Conservation (phyloP, 2,797 vertebrate genomes). For the Crenichthys baileyi region DNA sequence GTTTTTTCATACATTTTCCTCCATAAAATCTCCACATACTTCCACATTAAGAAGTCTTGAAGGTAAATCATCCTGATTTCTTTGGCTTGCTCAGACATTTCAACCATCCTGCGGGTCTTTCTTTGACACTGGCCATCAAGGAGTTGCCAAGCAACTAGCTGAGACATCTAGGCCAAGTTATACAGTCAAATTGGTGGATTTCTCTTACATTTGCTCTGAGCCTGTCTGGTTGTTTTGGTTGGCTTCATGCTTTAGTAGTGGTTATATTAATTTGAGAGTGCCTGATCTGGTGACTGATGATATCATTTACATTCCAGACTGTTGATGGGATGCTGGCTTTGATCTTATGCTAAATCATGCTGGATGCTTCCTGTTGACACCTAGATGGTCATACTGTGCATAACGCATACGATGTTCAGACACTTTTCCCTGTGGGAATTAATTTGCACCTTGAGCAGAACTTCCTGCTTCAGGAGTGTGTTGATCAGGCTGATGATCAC, state of each 20-base stretch:
- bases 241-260: not conserved
- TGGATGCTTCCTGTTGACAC: not conserved
- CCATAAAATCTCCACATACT: not conserved
- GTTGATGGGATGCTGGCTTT: not conserved
- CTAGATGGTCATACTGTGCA: not conserved
- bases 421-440: not conserved
- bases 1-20: not conserved
- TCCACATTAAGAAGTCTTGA: too few relatives aligned
- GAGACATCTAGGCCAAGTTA: not conserved
- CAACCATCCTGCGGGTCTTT: not conserved
- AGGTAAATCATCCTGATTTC: not conserved
- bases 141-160: slow-evolving; percentile 10
- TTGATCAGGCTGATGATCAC: not conserved
- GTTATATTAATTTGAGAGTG: not conserved
- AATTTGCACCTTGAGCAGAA: not conserved
- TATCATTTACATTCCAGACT: not conserved
- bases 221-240: not conserved
- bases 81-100: not conserved
- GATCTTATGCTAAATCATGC: not conserved
- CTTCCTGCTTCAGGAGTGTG: not conserved
- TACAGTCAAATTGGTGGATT: slow-evolving; percentile 1
- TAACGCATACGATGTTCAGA: not conserved
- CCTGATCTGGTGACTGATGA: too few relatives aligned
- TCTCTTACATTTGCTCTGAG: not conserved
- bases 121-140: not conserved